Evolutionary conservation across 92 coral and sea anemone genomes (phyloP).

Genomic region (Epizoanthus ramosus): DNA sequence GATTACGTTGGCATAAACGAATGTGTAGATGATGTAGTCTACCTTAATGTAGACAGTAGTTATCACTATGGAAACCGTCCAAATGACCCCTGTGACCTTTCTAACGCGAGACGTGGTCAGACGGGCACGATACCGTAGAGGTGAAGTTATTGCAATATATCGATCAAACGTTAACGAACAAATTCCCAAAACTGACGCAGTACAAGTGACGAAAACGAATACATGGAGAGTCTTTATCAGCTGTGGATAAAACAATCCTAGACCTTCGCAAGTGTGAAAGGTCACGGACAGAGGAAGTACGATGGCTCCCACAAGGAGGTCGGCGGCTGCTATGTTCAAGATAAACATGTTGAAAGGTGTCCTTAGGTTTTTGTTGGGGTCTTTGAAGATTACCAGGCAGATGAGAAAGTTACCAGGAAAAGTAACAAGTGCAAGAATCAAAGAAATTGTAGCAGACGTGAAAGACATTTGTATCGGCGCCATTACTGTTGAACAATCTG

Average conservation of each 20-base stretch:
- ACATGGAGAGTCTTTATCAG: conserved; percentile 69
- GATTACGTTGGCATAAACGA: conserved; percentile 70
- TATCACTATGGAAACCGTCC: conserved; percentile 65
- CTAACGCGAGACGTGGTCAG: conserved; percentile 55
- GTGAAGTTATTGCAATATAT: conserved; percentile 64
- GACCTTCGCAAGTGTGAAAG: conserved; percentile 72
- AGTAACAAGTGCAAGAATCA: conserved; percentile 60
- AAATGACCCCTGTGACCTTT: conserved; percentile 57
- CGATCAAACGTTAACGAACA: conserved; percentile 78
- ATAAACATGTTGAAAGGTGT: conserved; percentile 82
- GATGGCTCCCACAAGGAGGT: conserved; percentile 62
- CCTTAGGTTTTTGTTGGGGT: conserved; percentile 71
- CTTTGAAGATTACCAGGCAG: conserved; percentile 72
- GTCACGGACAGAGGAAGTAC: conserved; percentile 77
- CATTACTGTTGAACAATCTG: conserved; percentile 59
- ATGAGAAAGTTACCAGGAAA: conserved; percentile 73
- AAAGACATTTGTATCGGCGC: conserved; percentile 68
- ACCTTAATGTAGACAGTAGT: conserved; percentile 72
- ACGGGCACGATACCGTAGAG: conserved; percentile 64
- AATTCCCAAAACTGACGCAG: conserved; percentile 81
- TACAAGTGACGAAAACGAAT: conserved; percentile 73
- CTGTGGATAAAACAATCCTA: conserved; percentile 28
- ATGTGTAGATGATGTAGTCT: conserved; percentile 70
- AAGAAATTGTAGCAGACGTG: conserved; percentile 60
- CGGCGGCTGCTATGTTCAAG: conserved; percentile 79